phyloP scores from a whole-genome alignment of 2,888 invertebrate genomes.

The Drosophila atroscutellata region DNA sequence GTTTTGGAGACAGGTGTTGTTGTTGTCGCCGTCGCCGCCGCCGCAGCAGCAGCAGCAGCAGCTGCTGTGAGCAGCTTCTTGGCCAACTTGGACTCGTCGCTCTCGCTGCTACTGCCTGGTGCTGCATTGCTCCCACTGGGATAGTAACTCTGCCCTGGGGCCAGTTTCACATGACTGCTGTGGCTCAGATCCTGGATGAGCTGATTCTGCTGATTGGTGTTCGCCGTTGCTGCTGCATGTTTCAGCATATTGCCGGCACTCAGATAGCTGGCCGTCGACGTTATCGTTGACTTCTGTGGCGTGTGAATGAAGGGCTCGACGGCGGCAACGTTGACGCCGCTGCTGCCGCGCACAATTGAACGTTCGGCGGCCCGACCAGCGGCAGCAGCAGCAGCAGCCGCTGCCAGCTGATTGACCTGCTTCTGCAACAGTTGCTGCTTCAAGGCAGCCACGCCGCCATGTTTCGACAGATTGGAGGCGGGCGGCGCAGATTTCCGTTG shows the following conservation, averaged over 20 bases:
- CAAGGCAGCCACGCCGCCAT: constrained; percentile 79
- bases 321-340: constrained; percentile 91
- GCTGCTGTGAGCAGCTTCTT: constrained; percentile 81
- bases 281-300: constrained; percentile 87
- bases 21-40: constrained; percentile 41
- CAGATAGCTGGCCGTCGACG: constrained; percentile 83
- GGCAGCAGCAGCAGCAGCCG: constrained; percentile 64
- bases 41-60: constrained; percentile 29
- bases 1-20: constrained; percentile 44
- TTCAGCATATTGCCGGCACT: constrained; percentile 82
- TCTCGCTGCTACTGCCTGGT: constrained; percentile 81
- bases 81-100: constrained; percentile 86
- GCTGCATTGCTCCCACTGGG: constrained; percentile 27
- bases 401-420: constrained; percentile 71
- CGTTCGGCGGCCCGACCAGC: constrained; percentile 65
- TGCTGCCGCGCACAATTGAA: constrained; percentile 85
- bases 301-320: constrained; percentile 95
- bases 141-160: constrained; percentile 58
- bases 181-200: constrained; percentile 85
- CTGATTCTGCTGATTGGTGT: constrained; percentile 84
- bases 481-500: constrained; percentile 51
- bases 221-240: constrained; percentile 83
- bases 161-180: constrained; percentile 81
- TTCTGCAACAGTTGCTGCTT: constrained; percentile 82
- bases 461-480: constrained; percentile 57